These are phyloP conservation scores for Pyrocephalus nanus DNA, from an alignment of 2,797 vertebrate genomes.

Conservation along the genomic window DNA sequence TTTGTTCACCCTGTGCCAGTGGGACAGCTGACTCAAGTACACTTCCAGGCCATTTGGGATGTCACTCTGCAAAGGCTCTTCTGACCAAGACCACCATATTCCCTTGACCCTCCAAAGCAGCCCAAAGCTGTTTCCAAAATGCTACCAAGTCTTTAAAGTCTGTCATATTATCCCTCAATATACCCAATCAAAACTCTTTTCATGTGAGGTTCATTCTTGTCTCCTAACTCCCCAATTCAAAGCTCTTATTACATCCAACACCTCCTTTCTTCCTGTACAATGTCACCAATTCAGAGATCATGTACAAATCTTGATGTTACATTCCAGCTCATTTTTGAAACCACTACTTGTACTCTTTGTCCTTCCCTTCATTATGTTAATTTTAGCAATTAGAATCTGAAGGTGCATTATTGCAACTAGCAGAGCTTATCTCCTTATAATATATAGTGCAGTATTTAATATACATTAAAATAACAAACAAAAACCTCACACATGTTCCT, in stretches of 20 bases:
- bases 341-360: background rate
- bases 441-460: background rate
- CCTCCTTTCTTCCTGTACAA: background rate
- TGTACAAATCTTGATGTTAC: background rate
- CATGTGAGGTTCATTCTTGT: background rate
- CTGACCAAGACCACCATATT: background rate
- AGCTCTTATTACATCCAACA: background rate
- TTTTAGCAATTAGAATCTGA: background rate
- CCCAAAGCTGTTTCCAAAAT: background rate
- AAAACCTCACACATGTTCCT: rapidly evolving
- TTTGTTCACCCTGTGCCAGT: background rate
- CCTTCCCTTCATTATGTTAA: background rate
- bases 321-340: background rate
- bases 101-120: background rate
- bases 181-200: background rate
- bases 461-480: background rate
- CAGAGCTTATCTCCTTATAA: background rate
- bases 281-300: background rate
- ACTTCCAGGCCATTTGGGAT: background rate
- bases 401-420: background rate
- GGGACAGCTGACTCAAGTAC: background rate
- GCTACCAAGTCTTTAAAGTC: background rate
- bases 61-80: background rate
- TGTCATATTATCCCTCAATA: background rate
- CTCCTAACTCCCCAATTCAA: background rate